Conservation (phyloP, 2,113 vertebrate species). For the Zosterops hypoxanthus region DNA sequence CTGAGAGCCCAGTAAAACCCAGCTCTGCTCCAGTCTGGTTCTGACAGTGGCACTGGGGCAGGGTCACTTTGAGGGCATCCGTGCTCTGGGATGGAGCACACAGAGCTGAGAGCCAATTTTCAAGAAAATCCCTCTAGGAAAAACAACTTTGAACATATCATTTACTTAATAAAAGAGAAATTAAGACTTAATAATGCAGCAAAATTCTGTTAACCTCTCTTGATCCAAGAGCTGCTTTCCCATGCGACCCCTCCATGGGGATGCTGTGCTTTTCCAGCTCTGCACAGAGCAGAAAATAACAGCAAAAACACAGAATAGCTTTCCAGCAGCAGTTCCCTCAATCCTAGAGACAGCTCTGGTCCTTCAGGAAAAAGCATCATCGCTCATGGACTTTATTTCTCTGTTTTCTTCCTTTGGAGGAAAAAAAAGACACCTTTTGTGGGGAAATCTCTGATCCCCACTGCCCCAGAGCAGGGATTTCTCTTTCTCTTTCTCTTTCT, state of each 20-base stretch:
- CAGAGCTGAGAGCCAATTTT: constrained; percentile 68
- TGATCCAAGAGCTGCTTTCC: constrained; percentile 62
- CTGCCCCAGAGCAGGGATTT: not conserved
- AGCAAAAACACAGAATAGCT: not conserved
- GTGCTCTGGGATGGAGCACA: not conserved
- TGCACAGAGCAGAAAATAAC: not conserved
- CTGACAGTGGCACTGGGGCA: not conserved
- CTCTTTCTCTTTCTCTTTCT: not conserved
- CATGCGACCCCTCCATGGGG: constrained; percentile 25
- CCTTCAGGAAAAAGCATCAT: not conserved
- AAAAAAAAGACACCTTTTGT: not conserved
- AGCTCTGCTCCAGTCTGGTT: not conserved
- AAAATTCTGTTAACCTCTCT: constrained; percentile 78
- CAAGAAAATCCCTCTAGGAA: constrained; percentile 72
- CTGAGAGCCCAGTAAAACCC: not conserved
- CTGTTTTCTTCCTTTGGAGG: not conserved
- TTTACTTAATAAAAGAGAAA: constrained; percentile 77
- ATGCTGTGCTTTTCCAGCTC: constrained; percentile 32
- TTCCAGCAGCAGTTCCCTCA: not conserved
- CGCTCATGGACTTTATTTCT: not conserved
- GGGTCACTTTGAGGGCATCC: constrained; percentile 18
- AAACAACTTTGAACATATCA: constrained; percentile 59
- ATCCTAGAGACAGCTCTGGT: not conserved
- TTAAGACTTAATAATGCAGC: constrained; percentile 79
- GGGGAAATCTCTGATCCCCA: not conserved